These are phyloP conservation scores for Coptodon bakossiorum DNA, from an alignment of 2,113 vertebrate species.

Conservation along the genomic window DNA sequence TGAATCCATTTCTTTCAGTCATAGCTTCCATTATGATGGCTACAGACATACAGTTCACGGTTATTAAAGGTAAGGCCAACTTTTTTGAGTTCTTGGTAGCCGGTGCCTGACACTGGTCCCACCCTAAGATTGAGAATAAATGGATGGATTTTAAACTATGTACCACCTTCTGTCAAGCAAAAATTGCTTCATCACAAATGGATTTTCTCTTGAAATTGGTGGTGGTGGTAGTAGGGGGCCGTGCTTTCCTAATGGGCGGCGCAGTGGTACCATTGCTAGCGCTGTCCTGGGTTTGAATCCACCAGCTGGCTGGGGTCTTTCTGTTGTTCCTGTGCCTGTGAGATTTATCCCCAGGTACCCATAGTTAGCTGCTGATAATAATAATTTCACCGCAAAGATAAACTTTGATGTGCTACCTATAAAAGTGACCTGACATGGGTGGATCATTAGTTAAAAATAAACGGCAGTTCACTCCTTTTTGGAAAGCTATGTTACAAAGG, in stretches of 20 bases:
- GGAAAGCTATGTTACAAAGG: background rate
- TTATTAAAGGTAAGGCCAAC: background rate
- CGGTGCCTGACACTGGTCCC: too few species aligned
- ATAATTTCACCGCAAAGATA: background rate
- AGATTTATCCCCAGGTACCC: background rate
- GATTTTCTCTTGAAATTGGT: background rate
- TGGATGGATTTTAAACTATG: background rate
- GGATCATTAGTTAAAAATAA: background rate
- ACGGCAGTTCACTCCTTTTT: accelerated
- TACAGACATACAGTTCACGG: background rate
- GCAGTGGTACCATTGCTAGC: background rate
- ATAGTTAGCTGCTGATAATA: background rate
- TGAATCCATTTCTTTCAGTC: background rate
- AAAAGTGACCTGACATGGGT: background rate
- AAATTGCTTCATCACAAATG: background rate
- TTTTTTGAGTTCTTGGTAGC: background rate
- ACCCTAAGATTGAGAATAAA: background rate
- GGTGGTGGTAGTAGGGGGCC: background rate
- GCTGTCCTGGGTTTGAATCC: background rate
- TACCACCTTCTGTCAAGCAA: background rate
- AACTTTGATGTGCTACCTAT: background rate
- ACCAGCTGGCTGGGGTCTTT: background rate
- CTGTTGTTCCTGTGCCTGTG: background rate
- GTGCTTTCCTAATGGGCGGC: accelerated
- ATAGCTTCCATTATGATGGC: background rate